Evolutionary conservation across 2,113 vertebrate genomes (phyloP), one percentile per base, ranked within the genome.

Genomic region (Abramis brama): DNA sequence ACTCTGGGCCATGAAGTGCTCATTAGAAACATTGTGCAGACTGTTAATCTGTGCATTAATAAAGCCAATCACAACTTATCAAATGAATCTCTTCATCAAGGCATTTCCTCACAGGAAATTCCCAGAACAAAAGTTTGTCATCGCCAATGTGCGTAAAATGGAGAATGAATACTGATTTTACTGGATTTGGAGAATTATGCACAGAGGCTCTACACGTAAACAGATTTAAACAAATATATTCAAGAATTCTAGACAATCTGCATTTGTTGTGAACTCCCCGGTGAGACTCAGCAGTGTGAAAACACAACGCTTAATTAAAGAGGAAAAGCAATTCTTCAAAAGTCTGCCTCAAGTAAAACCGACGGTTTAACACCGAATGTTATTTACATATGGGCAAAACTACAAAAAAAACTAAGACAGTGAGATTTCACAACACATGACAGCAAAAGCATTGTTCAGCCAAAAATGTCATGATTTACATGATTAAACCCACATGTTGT

Each of bases 91-190:
- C 45, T 12, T 33, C 82, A 80, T 59, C 13, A 71, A 23, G 4
- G 0, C 36, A 10, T 71, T 36, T 71, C 62, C 87, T 87, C 75
- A 85, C 59, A 55, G 59, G 79, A 60, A 76, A 25, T 45, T 12
- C 9, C 30, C 19, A 50, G 80, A 81, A 80, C 85, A 87, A 88
- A 89, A 88, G 87, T 89, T 39, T 60, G 68, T 77, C 74, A 30
- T 21, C 4, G 60, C 43, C 59, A 55, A 9, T 71, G 64, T 59
- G 62, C 36, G 23, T 25, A 8, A 60, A 60, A 39, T 13, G 21
- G 1, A 60, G 15, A 43, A 79, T 79, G 36, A 79, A 79, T 79
- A 60, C 43, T 62, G 6, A 78, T 43, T 23, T 43, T 15, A 19
- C 55, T 25, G 55, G 55, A 60, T 60, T 60, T 79, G 77, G 11